Percentiles rank a stretch among this genome's conserved stretches.
phyloP scores from a whole-genome alignment of 2,888 invertebrate genomes.

The Serrognathus titanus region DNA sequence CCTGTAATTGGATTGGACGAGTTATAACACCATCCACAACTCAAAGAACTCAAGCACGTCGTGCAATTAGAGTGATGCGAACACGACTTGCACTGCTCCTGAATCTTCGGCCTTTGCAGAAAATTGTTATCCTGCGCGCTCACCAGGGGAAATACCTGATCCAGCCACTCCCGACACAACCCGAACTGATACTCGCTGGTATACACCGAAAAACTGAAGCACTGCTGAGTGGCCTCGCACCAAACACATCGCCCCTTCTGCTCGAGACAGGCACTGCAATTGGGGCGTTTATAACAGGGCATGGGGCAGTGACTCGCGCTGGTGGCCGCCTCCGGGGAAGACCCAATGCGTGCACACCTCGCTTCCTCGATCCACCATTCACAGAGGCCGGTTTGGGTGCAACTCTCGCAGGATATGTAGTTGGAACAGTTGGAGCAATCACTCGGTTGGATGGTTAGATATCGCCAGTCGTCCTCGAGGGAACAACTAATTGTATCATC shows the following conservation, averaged over 20 bases:
- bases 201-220: constrained; percentile 94
- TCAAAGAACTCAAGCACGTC: constrained; percentile 75
- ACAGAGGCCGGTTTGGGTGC: constrained; percentile 68
- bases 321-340: constrained; percentile 65
- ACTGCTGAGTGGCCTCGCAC: constrained; percentile 90
- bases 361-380: constrained; percentile 94
- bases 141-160: constrained; percentile 63
- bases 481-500: constrained; percentile 65
- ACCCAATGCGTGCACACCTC: constrained; percentile 76
- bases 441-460: constrained; percentile 75
- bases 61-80: constrained; percentile 72
- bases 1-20: constrained; percentile 85
- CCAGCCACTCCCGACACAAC: constrained; percentile 89
- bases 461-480: constrained; percentile 63
- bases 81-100: constrained; percentile 79
- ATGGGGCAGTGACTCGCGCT: constrained; percentile 67
- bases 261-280: constrained; percentile 80
- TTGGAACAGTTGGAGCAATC: constrained; percentile 87
- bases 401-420: constrained; percentile 83
- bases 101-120: constrained; percentile 38
- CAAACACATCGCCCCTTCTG: constrained; percentile 87
- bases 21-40: constrained; percentile 94
- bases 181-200: constrained; percentile 93
- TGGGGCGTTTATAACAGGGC: constrained; percentile 73
- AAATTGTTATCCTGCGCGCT: constrained; percentile 39